These are phyloP conservation scores for Oxytorus armatus DNA, from an alignment of 2,888 invertebrate genomes.

Conservation along the genomic window DNA sequence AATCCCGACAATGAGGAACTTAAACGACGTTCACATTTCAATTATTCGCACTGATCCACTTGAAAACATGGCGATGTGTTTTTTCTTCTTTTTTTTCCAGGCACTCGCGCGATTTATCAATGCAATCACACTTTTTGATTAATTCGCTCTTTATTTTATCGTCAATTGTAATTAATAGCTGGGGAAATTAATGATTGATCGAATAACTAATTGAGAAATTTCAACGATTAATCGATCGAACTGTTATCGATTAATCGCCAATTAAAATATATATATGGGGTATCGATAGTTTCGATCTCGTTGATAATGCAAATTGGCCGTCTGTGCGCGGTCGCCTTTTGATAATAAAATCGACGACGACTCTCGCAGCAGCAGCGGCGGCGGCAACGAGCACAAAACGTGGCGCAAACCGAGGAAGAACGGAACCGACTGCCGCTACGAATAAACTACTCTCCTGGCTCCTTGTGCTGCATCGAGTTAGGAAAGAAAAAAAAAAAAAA, in stretches of 20 bases:
- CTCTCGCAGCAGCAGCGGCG: too few species aligned
- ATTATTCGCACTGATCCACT: conserved; percentile 18
- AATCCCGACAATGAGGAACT: conserved; percentile 8
- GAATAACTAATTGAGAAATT: neutral
- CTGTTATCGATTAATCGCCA: conserved; percentile 34
- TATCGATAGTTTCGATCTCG: conserved; percentile 8
- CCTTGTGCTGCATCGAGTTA: conserved; percentile 58
- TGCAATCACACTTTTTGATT: neutral
- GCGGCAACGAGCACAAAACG: neutral
- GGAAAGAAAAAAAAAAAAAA: conserved; percentile 43
- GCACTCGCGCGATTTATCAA: neutral
- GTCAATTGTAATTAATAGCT: neutral
- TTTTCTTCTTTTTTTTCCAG: conserved; percentile 1
- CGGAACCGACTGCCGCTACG: conserved; percentile 74
- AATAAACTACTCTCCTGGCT: conserved; percentile 53
- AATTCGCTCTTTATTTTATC: neutral
- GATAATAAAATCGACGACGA: too few species aligned
- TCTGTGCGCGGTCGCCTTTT: neutral
- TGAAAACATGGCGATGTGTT: neutral
- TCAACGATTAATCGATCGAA: neutral
- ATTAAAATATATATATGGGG: conserved; percentile 10
- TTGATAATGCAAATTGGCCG: conserved; percentile 21
- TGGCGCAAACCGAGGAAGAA: conserved; percentile 72
- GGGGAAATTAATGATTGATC: neutral
- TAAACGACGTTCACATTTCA: conserved; percentile 47